These are phyloP conservation scores for Pagrus major DNA, from an alignment of 2,113 vertebrate species.

Conservation along the genomic window DNA sequence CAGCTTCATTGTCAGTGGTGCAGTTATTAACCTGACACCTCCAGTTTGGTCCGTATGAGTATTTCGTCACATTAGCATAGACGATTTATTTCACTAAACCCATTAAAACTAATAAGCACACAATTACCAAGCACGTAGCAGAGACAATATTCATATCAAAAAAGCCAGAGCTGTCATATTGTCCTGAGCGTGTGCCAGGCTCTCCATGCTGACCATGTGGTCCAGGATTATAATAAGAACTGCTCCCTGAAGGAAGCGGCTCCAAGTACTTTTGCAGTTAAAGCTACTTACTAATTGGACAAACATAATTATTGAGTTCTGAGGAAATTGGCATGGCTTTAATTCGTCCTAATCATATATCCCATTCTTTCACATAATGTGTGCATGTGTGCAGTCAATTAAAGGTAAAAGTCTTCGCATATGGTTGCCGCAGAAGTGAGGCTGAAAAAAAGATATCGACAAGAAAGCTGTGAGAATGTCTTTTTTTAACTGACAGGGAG, in stretches of 20 bases:
- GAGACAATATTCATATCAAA: constrained; percentile 72
- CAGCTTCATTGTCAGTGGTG: constrained; percentile 26
- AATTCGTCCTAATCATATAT: constrained; percentile 27
- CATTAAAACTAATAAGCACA: constrained; percentile 79
- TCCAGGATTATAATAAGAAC: constrained; percentile 71
- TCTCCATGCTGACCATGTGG: constrained; percentile 73
- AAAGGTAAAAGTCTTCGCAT: constrained; percentile 50
- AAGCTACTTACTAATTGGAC: constrained; percentile 68
- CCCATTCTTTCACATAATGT: constrained; percentile 22
- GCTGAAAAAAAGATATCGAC: constrained; percentile 49
- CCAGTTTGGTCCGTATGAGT: constrained; percentile 48
- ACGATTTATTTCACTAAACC: constrained; percentile 73
- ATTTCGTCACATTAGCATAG: constrained; percentile 63
- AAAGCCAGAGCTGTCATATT: constrained; percentile 70
- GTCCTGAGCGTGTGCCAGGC: constrained; percentile 69
- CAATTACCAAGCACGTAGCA: constrained; percentile 66
- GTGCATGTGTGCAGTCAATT: constrained; percentile 24
- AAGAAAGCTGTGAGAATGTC: constrained; percentile 22
- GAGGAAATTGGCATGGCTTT: constrained; percentile 51
- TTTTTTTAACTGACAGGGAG: constrained; percentile 68
- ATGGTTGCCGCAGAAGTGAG: constrained; percentile 1
- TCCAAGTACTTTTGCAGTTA: constrained; percentile 36
- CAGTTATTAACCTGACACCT: constrained; percentile 65
- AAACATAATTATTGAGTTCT: constrained; percentile 60
- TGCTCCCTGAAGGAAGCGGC: constrained; percentile 51